Percentiles rank a stretch among this genome's conserved stretches.
phyloP scores from a whole-genome alignment of 2,113 vertebrate species.

The Heterocephalus glaber region DNA sequence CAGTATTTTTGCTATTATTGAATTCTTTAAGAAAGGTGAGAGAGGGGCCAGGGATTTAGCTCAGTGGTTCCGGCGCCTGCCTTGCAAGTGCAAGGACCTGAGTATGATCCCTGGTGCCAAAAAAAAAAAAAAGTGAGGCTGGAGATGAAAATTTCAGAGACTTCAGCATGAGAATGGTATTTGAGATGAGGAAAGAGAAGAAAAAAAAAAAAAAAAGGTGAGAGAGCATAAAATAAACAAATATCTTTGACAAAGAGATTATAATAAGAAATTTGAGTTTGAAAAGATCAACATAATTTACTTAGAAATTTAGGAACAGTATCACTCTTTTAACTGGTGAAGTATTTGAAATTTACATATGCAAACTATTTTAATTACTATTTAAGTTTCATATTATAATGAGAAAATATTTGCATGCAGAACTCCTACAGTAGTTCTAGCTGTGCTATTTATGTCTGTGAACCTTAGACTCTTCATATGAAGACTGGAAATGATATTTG shows the following conservation, averaged over 20 bases:
- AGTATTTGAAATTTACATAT: slow-evolving; percentile 11
- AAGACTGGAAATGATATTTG: slow-evolving; percentile 50
- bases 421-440: not conserved
- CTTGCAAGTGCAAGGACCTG: no score
- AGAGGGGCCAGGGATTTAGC: no score
- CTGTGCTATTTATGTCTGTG: not conserved
- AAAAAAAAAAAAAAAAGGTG: no score
- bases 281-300: slow-evolving; percentile 42
- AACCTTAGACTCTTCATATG: slow-evolving; percentile 11
- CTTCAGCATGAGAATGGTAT: not conserved
- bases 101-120: no score
- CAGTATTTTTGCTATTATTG: not conserved
- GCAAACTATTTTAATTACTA: not conserved
- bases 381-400: not conserved
- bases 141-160: not conserved
- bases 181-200: not conserved
- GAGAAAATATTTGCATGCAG: slow-evolving; percentile 17
- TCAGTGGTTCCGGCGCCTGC: no score
- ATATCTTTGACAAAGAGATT: slow-evolving; percentile 9
- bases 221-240: not conserved
- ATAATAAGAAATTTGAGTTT: slow-evolving; percentile 10
- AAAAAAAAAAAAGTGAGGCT: not conserved
- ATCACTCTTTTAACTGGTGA: slow-evolving; percentile 30
- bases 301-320: slow-evolving; percentile 1
- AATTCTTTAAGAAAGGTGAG: slow-evolving; percentile 43